Percentiles rank a stretch among this genome's conserved stretches.
Conservation (phyloP, 92 coral and sea anemone species). For the Diadumene lineata region DNA sequence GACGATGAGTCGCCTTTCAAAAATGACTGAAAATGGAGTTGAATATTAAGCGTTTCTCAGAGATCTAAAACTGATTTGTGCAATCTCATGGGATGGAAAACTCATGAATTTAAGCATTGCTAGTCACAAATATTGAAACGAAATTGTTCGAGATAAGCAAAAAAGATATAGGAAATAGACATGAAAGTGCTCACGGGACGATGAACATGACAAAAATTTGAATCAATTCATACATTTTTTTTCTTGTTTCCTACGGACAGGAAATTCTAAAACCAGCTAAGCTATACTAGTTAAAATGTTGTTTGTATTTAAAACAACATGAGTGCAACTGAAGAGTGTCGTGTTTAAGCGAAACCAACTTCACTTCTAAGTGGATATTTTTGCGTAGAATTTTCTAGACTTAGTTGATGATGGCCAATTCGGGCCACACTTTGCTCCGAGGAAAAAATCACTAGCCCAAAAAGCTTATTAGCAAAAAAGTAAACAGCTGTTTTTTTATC, state of each 20-base stretch:
- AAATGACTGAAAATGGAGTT: too few species aligned
- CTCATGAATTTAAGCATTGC: constrained; percentile 9
- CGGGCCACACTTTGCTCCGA: neutral
- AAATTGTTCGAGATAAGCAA: neutral
- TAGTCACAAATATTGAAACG: constrained; percentile 1
- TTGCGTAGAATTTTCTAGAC: neutral
- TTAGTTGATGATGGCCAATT: too few species aligned
- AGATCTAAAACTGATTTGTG: neutral
- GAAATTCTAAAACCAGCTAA: neutral
- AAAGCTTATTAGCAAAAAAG: neutral
- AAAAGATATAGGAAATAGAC: constrained; percentile 1
- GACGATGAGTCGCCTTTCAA: too few species aligned
- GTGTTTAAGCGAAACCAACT: constrained; percentile 2
- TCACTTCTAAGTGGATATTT: neutral
- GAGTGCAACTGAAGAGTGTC: neutral
- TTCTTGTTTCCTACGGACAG: too few species aligned
- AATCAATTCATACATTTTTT: neutral
- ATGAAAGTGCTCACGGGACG: too few species aligned
- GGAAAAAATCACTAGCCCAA: neutral
- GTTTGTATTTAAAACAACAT: neutral
- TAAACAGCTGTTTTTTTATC: neutral
- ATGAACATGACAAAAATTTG: neutral
- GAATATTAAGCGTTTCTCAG: too few species aligned
- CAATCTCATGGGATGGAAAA: constrained; percentile 8
- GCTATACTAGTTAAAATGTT: neutral